Evolutionary conservation across 2,797 vertebrate genomes (phyloP), one percentile per base, ranked within the genome.

Genomic region (Sciurus vulgaris): DNA sequence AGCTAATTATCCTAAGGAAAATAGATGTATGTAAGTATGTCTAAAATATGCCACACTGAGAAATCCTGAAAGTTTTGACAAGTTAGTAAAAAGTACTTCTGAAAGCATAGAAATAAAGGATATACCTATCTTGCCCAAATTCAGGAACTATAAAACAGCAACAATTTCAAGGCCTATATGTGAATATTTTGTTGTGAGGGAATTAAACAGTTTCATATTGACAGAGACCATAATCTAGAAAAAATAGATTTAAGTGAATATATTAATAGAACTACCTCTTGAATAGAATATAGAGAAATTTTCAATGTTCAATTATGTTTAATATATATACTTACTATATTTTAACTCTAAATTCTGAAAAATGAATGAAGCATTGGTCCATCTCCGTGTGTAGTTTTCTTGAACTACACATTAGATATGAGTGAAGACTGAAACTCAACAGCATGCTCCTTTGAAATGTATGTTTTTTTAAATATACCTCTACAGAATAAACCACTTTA

Each of bases 91-190:
- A 92, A 93, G 8, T 94, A 87, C 73, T 93, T 96, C 93, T 91
- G 44, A 95, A 90, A 91, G 7, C 97, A 97, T 97, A 97, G 87
- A 92, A 97, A 97, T 97, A 96, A 97, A 98, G 90, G 91, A 96
- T 94, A 81, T 97, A 94, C 96, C 96, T 97, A 96, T 97, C 84
- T 97, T 98, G 47, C 82, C 65, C 93, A 97, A 96, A 95, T 94
- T 91, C 77, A 26, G 13, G 94, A 94, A 95, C 56, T 97, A 49
- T 96, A 96, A 91, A 97, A 97, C 89, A 95, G 92, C 95, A 98
- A 94, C 93, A 97, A 95, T 98, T 98, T 95, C 97, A 95, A 97
- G 94, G 70, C 96, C 61, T 95, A 41, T 96, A 82, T 97, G 88
- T 98, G 96, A 97, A 92, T 73, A 94, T 98, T 98, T 91, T 97